A percentile compares a stretch with the other conserved stretches of the same genome.
Evolutionary conservation across 1,140 invertebrate genomes (phyloP).

Genomic region (Drosophila rufa): DNA sequence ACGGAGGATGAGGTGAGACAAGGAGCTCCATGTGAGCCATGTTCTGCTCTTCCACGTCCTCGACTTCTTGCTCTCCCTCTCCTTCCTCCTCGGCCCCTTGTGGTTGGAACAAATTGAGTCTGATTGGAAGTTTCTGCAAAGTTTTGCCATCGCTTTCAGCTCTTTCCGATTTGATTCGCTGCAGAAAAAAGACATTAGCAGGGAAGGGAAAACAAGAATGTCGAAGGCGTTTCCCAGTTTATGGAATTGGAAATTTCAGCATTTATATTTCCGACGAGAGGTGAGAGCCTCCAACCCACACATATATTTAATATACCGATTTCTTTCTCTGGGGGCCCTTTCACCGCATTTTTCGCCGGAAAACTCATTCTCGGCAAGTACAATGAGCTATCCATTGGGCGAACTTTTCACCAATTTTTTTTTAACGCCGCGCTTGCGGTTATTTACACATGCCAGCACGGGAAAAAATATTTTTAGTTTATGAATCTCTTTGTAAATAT

Average conservation of each 20-base stretch:
- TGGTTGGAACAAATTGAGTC: slow-evolving; percentile 62
- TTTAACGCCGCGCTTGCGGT: slow-evolving; percentile 66
- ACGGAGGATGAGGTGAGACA: slow-evolving; percentile 46
- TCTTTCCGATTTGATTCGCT: slow-evolving; percentile 73
- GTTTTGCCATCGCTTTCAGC: slow-evolving; percentile 41
- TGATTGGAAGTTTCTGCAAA: slow-evolving; percentile 73
- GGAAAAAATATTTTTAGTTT: neutral
- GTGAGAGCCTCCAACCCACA: slow-evolving; percentile 22
- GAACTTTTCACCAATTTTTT: slow-evolving; percentile 75
- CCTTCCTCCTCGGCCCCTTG: slow-evolving; percentile 18
- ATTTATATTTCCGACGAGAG: slow-evolving; percentile 17
- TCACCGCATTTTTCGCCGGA: slow-evolving; percentile 19
- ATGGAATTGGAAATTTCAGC: slow-evolving; percentile 45
- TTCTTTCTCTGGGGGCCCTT: slow-evolving; percentile 26
- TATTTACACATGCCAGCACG: slow-evolving; percentile 57
- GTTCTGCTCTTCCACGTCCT: slow-evolving; percentile 24
- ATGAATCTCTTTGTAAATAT: too few species aligned
- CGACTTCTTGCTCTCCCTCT: neutral
- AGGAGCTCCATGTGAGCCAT: slow-evolving; percentile 50
- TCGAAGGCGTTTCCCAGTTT: slow-evolving; percentile 49
- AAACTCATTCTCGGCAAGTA: slow-evolving; percentile 29
- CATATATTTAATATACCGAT: slow-evolving; percentile 7
- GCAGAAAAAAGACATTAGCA: slow-evolving; percentile 62
- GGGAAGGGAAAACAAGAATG: slow-evolving; percentile 39
- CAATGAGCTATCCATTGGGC: slow-evolving; percentile 66